Evolutionary conservation across 2,113 vertebrate species (phyloP).

Genomic region (Lipophrys pholis): DNA sequence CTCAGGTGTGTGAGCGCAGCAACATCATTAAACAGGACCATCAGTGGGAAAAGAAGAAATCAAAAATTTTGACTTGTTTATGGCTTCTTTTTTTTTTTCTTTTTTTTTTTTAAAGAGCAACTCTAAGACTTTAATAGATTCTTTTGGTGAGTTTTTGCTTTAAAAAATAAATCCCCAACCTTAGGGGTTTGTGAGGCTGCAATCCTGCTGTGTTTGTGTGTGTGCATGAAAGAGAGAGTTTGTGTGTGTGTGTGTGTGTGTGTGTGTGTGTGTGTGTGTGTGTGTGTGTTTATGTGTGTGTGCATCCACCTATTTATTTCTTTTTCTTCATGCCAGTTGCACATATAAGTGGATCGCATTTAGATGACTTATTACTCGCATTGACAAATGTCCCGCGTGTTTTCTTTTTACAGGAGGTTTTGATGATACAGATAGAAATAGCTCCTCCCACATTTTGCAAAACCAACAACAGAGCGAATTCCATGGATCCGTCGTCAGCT

Average conservation of each 20-base stretch:
- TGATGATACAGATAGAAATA: slow-evolving; percentile 51
- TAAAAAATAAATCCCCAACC: slow-evolving; percentile 46
- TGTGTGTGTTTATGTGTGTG: background rate
- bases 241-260: no score
- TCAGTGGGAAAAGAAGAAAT: background rate
- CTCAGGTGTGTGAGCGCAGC: slow-evolving; percentile 12
- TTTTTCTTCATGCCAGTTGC: slow-evolving; percentile 26
- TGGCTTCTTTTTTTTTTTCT: no score
- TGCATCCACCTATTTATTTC: slow-evolving; percentile 6
- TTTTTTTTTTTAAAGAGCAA: slow-evolving; percentile 24
- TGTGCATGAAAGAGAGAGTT: background rate
- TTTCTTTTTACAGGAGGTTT: slow-evolving; percentile 52
- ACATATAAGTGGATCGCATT: slow-evolving; percentile 40
- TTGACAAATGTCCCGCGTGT: slow-evolving; percentile 22
- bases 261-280: slow-evolving; percentile 8
- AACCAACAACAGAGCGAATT: no score
- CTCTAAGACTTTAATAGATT: slow-evolving; percentile 42
- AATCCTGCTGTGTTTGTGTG: slow-evolving; percentile 13
- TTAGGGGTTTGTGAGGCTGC: slow-evolving; percentile 25
- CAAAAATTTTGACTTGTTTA: slow-evolving; percentile 23
- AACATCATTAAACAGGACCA: slow-evolving; percentile 35
- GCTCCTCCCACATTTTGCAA: background rate
- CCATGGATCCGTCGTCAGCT: no score
- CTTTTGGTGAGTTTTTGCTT: slow-evolving; percentile 36
- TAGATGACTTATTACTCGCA: slow-evolving; percentile 46